Conservation (phyloP, 2,113 vertebrate genomes). For the Raja brachyura region DNA sequence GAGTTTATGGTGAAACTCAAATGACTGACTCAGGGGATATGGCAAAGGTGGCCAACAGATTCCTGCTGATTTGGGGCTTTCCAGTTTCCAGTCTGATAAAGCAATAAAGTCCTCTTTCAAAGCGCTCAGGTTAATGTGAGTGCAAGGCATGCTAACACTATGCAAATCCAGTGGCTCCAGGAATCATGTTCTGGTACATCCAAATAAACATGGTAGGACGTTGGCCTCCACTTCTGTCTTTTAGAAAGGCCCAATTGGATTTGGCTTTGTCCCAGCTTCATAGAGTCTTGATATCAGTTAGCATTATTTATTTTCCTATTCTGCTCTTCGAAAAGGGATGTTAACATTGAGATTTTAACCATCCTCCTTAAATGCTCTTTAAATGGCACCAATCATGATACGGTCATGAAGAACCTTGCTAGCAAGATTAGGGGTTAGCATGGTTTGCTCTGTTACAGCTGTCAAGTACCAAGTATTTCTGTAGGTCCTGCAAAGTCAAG, state of each 20-base stretch:
- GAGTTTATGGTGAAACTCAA: background rate
- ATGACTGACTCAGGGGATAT: background rate
- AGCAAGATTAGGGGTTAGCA: background rate
- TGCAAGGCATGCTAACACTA: background rate
- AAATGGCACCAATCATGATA: background rate
- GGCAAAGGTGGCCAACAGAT: background rate
- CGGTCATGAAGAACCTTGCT: background rate
- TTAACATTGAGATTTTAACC: background rate
- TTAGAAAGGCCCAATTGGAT: background rate
- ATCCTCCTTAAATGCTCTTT: background rate
- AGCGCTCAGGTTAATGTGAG: background rate
- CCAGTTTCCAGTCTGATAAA: background rate
- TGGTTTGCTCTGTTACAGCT: background rate
- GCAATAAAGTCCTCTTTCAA: background rate
- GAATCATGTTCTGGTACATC: background rate
- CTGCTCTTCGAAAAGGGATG: background rate
- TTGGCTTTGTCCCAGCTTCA: background rate
- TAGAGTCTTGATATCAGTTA: background rate
- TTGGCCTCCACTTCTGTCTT: background rate
- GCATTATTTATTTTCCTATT: background rate
- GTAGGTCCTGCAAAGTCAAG: background rate
- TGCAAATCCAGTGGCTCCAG: background rate
- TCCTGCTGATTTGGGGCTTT: background rate
- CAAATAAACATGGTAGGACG: background rate
- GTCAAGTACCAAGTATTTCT: background rate